Evolutionary conservation across 2,888 invertebrate species (phyloP).

Genomic region (Eupithecia insigniata): DNA sequence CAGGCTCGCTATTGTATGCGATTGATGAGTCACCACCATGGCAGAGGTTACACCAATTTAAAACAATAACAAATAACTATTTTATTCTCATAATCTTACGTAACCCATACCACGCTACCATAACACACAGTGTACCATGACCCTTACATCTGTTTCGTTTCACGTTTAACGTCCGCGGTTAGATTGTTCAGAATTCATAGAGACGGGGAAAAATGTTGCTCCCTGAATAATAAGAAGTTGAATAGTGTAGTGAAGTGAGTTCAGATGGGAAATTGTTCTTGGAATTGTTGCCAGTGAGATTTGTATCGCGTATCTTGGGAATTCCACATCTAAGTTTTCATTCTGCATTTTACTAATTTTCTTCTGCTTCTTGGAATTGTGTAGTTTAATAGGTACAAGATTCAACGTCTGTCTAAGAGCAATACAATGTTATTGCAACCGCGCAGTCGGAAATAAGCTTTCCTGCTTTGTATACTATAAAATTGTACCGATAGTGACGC

Average conservation of each 20-base stretch:
- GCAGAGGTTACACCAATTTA: too few species aligned
- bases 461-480: background rate
- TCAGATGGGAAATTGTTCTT: slow-evolving; percentile 29
- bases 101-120: background rate
- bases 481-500: background rate
- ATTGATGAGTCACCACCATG: too few species aligned
- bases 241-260: slow-evolving; percentile 29
- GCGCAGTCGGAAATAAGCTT: background rate
- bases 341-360: slow-evolving; percentile 22
- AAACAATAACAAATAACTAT: too few species aligned
- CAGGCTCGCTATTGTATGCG: too few species aligned
- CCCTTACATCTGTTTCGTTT: slow-evolving; percentile 19
- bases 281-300: slow-evolving; percentile 26
- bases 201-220: slow-evolving; percentile 35
- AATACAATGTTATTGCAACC: background rate
- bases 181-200: slow-evolving; percentile 39
- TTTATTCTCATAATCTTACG: background rate
- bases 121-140: background rate
- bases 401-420: slow-evolving; percentile 1
- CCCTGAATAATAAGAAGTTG: slow-evolving; percentile 33
- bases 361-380: slow-evolving; percentile 1
- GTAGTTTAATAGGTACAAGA: background rate
- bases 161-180: slow-evolving; percentile 33
- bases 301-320: slow-evolving; percentile 15
- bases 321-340: slow-evolving; percentile 26